Evolutionary conservation across 1,140 invertebrate genomes (phyloP), one percentile per base, ranked within the genome.

Genomic region (Euglossa dilemma): DNA sequence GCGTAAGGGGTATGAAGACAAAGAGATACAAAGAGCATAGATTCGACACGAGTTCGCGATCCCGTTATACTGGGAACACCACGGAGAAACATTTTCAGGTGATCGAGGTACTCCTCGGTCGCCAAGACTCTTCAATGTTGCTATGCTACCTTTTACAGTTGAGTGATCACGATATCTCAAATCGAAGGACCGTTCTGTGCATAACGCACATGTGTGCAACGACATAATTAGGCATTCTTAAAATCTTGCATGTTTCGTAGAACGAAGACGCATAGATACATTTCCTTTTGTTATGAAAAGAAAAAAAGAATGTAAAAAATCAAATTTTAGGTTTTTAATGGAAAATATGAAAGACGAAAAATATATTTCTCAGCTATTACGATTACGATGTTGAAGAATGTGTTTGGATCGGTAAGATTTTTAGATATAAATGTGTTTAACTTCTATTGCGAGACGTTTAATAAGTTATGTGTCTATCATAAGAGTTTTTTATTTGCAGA

Each of bases 11-110:
- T 64, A 73, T 16, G 80, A 83, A 82, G 88, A 90, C 84, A 90
- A 90, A 88, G 80, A 80, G 82, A 84, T 72, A 67, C 64, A 84
- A 78, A 80, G 66, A 84, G 74, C 83, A 80, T 89, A 90, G 86
- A 90, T 90, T 90, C 89, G 82, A 86, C 88, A 84, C 66, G 84
- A 90, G 89, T 87, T 88, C 85, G 87, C 79, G 69, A 87, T 90
- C 89, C 89, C 89, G 89, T 90, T 90, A 90, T 83, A 64, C 70
- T 50, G 83, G 85, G 79, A 90, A 82, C 75, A 85, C 63, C 85
- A 54, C 52, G 73, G 47, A 78, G 66, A 61, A 86, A 85, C 64
- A 80, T 89, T 90, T 90, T 86, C 88, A 86, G 75, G 63, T 85
- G 83, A 88, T 90, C 77, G 81, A 80, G 66, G 64, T 54, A 78